These are phyloP conservation scores for Holothuria glaberrima DNA, from an alignment of 35 echinoderm and acorn worm genomes.

Conservation along the genomic window DNA sequence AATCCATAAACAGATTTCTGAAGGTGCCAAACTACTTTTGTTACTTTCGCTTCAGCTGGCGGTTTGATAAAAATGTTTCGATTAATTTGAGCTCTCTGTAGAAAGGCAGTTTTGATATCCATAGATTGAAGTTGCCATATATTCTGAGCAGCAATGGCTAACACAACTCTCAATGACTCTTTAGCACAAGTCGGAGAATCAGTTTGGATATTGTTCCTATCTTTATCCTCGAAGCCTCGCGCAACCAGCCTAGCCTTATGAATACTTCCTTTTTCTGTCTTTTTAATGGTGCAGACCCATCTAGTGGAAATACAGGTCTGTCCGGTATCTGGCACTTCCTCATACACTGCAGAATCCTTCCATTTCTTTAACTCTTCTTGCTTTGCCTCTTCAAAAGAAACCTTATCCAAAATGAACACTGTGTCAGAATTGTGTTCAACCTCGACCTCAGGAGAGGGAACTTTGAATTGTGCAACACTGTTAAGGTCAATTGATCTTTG, in stretches of 20 bases:
- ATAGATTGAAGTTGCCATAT: constrained; percentile 45
- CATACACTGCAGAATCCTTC: constrained; percentile 38
- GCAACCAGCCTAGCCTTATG: constrained; percentile 50
- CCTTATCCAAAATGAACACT: too few species aligned
- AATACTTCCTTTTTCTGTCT: constrained; percentile 3
- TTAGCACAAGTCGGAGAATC: constrained; percentile 51
- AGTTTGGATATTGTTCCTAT: constrained; percentile 11
- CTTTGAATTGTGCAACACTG: not conserved
- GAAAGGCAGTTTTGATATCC: constrained; percentile 43
- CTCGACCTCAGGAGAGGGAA: not conserved
- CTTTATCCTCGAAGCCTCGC: constrained; percentile 52
- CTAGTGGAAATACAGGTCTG: constrained; percentile 52
- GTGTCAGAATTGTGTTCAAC: not conserved
- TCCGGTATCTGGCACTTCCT: too few species aligned
- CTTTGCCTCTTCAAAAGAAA: constrained; percentile 26
- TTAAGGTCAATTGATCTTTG: constrained; percentile 32
- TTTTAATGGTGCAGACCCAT: constrained; percentile 36
- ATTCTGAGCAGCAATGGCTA: constrained; percentile 38
- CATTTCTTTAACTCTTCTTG: constrained; percentile 30
- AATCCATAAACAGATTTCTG: constrained; percentile 54
- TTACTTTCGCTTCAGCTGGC: constrained; percentile 2
- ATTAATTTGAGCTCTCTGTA: constrained; percentile 10
- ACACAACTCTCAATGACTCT: constrained; percentile 33
- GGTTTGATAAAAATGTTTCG: constrained; percentile 37
- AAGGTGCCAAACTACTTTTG: constrained; percentile 5